Evolutionary conservation across 2,797 vertebrate species (phyloP), one percentile per base, ranked within the genome.

Genomic region (Sebastiscus albofasciatus): DNA sequence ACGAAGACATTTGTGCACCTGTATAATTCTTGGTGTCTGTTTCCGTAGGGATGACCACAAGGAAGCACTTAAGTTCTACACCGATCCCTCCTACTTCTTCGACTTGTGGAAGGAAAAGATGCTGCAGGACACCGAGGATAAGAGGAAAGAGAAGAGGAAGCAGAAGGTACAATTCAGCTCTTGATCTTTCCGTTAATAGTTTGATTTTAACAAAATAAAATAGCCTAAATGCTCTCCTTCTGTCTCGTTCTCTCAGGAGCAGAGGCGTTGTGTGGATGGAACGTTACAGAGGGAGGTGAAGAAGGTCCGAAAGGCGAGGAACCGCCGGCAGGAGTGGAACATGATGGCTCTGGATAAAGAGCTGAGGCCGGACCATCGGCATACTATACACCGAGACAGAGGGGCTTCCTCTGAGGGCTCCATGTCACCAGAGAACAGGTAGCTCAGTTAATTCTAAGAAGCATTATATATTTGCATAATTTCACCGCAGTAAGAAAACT

Each of bases 301-400:
- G 96, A 99, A 99, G 93, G 98, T 99, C 91, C 97, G 99, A 79
- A 99, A 99, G 95, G 99, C 99, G 55, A 96, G 98, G 78, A 99
- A 99, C 96, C 98, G 99, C 92, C 96, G 98, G n/a, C 98, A 99
- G 93, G 99, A 99, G 92, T 99, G 99, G 99, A 99, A 98, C 94
- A 99, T 99, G 97, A 98, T 99, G 98, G 99, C 99, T 10, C 97
- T 99, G 94, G 99, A 99, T 95, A 99, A 99, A 95, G 98, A 99
- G 94, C 96, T 99, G 93, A 97, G 99, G 94, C 98, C 99, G 8
- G 98, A 99, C 94, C 96, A 97, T 94, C 96, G 98, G 84, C 97
- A 99, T 90, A 98, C 96, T 81, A 95, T 97, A 80, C 97, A 97
- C 96, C 95, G 98, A 78, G 98, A 97, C 96, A 96, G 98, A 81